Evolutionary conservation across 1,140 invertebrate genomes (phyloP).

Genomic region (Patella vulgata): DNA sequence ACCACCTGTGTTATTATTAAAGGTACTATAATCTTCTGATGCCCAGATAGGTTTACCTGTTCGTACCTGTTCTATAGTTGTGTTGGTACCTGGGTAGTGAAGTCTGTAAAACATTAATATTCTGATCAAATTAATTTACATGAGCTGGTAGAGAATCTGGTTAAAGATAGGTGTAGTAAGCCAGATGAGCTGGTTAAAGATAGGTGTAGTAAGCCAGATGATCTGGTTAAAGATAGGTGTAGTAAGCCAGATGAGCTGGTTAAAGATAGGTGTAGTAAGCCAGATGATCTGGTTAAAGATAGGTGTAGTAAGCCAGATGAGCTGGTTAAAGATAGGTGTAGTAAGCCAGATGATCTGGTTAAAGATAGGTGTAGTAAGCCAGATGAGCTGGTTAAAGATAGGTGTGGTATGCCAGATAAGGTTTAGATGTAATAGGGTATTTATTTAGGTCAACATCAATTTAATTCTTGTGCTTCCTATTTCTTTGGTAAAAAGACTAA

Average conservation of each 20-base stretch:
- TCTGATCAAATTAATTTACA: not conserved
- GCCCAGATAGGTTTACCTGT: constrained; percentile 56
- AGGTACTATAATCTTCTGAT: constrained; percentile 64
- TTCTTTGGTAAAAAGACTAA: too few relatives aligned
- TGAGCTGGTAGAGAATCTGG: not conserved
- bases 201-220: not conserved
- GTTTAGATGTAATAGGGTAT: too few relatives aligned
- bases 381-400: too few relatives aligned
- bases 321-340: too few relatives aligned
- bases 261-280: not conserved
- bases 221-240: not conserved
- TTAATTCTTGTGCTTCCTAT: too few relatives aligned
- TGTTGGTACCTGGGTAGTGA: constrained; percentile 57
- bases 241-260: not conserved
- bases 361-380: too few relatives aligned
- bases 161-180: not conserved
- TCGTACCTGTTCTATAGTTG: constrained; percentile 31
- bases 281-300: too few relatives aligned
- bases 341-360: too few relatives aligned
- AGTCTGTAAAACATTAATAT: constrained; percentile 27
- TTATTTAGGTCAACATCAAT: too few relatives aligned
- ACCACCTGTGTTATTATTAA: constrained; percentile 59
- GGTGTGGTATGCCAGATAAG: too few relatives aligned
- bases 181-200: not conserved
- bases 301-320: too few relatives aligned